Percentiles rank a stretch among this genome's conserved stretches.
These are phyloP conservation scores for Gadus chalcogrammus DNA, from an alignment of 2,113 vertebrate species.

Conservation along the genomic window DNA sequence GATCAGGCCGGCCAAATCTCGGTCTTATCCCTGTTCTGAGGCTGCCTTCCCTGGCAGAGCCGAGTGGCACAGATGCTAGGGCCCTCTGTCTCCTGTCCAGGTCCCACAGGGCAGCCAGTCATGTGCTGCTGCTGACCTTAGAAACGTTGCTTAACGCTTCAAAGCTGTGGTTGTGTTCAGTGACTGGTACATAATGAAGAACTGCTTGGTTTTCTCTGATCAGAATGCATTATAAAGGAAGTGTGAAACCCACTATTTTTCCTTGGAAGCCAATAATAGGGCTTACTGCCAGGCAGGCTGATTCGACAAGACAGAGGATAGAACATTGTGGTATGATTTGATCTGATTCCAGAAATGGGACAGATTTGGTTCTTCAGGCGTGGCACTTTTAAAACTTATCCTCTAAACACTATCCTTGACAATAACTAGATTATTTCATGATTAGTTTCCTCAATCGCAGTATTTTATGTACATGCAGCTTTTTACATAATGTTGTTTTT, in stretches of 20 bases:
- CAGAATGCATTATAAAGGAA: neutral
- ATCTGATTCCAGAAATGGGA: neutral
- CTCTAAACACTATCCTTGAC: too few relatives aligned
- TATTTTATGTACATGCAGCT: too few relatives aligned
- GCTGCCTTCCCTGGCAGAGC: constrained; percentile 35
- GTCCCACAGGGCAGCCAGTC: constrained; percentile 15
- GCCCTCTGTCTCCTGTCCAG: constrained; percentile 23
- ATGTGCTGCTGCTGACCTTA: neutral
- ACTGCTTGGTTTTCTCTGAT: neutral
- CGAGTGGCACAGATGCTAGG: constrained; percentile 38
- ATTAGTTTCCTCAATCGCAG: too few relatives aligned
- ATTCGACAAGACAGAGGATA: neutral
- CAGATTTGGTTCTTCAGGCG: neutral
- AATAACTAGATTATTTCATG: too few relatives aligned
- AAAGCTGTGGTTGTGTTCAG: neutral
- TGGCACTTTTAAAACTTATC: neutral
- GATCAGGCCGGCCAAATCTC: constrained; percentile 37
- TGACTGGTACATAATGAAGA: constrained; percentile 6
- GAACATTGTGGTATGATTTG: neutral
- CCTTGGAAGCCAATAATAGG: neutral
- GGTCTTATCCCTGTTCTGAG: constrained; percentile 9
- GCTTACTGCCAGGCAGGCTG: neutral
- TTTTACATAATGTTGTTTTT: too few relatives aligned
- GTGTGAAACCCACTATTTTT: neutral
- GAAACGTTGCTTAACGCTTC: neutral